Percentiles rank a stretch among this genome's conserved stretches.
phyloP scores from a whole-genome alignment of 2,797 vertebrate species.

The Aselliscus stoliczkanus region DNA sequence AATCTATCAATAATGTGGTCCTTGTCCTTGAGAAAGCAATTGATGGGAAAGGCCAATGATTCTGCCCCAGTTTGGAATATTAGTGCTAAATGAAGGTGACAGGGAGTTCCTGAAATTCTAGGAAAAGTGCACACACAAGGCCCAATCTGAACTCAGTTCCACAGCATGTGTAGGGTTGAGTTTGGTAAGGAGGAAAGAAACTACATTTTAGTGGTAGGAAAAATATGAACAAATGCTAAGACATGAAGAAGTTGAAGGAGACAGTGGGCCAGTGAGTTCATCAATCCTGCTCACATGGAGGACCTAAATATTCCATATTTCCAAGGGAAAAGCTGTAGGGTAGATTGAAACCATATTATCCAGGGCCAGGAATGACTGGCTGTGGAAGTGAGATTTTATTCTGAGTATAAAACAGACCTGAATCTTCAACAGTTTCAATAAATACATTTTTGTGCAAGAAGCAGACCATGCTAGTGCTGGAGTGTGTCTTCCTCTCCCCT shows the following conservation, averaged over 20 bases:
- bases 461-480: too few species aligned
- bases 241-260: background rate
- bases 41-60: background rate
- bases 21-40: background rate
- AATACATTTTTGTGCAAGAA: background rate
- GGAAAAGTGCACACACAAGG: too few species aligned
- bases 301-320: background rate
- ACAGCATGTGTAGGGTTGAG: background rate
- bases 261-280: background rate
- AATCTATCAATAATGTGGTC: background rate
- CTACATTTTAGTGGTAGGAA: background rate
- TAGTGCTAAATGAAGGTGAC: background rate
- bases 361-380: background rate
- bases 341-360: background rate
- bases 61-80: background rate
- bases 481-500: background rate
- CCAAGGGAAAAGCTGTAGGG: background rate
- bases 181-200: background rate
- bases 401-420: background rate
- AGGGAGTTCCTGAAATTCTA: background rate
- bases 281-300: background rate
- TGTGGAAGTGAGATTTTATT: background rate
- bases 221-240: accelerated
- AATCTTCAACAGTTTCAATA: background rate
- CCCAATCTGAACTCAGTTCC: background rate